These are phyloP conservation scores for Nymphicus hollandicus DNA, from an alignment of 2,113 vertebrate species.

Conservation along the genomic window DNA sequence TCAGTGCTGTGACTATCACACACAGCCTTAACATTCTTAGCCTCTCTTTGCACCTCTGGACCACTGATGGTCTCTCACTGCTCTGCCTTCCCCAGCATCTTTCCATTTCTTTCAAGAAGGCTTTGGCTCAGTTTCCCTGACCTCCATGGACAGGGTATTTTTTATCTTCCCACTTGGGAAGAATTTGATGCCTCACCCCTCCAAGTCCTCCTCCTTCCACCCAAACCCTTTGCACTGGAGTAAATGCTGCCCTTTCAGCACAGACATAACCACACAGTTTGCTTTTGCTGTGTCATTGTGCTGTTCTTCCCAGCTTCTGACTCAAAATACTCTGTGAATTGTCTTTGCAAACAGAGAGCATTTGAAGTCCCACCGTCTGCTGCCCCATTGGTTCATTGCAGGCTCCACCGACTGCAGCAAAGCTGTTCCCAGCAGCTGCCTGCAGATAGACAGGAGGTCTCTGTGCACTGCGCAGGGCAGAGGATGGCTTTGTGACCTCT, in stretches of 20 bases:
- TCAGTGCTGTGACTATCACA: neutral
- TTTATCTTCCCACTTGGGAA: neutral
- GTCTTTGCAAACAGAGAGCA: neutral
- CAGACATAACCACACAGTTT: neutral
- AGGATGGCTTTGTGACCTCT: neutral
- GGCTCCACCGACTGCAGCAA: neutral
- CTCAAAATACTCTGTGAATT: neutral
- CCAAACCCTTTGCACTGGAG: neutral
- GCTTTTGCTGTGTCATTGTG: neutral
- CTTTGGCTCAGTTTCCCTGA: neutral
- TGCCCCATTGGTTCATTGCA: neutral
- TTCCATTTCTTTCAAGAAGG: neutral
- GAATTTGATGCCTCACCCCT: neutral
- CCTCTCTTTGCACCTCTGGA: neutral
- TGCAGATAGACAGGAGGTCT: neutral
- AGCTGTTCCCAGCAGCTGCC: neutral
- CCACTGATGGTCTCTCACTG: fast-evolving
- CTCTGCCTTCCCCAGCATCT: neutral
- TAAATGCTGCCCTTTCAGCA: neutral
- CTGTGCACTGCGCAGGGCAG: neutral
- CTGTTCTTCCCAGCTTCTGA: neutral
- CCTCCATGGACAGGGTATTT: neutral
- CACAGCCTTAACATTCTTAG: neutral
- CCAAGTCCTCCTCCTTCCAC: neutral
- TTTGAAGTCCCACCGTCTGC: neutral